Percentiles rank a stretch among this genome's conserved stretches.
Conservation (phyloP, 2,797 vertebrate species). For the Sebastes matsubarae region DNA sequence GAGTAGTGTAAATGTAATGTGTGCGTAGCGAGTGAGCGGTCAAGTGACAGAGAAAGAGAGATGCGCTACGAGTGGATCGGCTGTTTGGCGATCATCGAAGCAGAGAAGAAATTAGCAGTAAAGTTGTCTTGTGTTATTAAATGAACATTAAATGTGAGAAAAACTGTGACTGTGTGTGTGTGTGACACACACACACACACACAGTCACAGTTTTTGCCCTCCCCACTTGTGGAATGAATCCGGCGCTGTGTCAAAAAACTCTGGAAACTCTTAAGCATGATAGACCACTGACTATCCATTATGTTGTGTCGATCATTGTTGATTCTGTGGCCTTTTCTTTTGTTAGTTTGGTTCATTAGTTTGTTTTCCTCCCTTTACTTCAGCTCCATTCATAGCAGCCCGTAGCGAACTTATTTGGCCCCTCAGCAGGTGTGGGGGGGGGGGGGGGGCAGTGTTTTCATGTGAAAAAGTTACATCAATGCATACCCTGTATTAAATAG, state of each 20-base stretch:
- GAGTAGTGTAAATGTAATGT: too few species aligned
- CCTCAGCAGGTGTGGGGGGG: neutral
- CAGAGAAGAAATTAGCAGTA: too few species aligned
- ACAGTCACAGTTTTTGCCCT: too few species aligned
- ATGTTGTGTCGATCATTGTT: neutral
- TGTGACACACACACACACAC: too few species aligned
- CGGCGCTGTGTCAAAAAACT: neutral
- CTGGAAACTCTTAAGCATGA: neutral
- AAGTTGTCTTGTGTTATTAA: too few species aligned
- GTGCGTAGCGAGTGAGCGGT: too few species aligned
- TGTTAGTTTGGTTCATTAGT: neutral
- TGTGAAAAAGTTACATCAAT: constrained; percentile 5
- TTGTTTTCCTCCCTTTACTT: neutral
- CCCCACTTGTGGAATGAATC: too few species aligned
- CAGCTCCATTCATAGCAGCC: neutral
- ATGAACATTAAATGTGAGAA: too few species aligned
- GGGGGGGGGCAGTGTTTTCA: neutral
- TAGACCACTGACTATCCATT: neutral
- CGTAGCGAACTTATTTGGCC: neutral
- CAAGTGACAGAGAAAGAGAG: too few species aligned
- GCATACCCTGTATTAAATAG: neutral
- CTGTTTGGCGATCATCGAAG: too few species aligned
- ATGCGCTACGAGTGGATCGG: too few species aligned
- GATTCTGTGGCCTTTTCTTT: neutral
- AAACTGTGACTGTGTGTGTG: too few species aligned